Base-by-base conservation (phyloP, 37 sponge, comb jelly and placozoan genomes). In the Spongia lamella region DNA sequence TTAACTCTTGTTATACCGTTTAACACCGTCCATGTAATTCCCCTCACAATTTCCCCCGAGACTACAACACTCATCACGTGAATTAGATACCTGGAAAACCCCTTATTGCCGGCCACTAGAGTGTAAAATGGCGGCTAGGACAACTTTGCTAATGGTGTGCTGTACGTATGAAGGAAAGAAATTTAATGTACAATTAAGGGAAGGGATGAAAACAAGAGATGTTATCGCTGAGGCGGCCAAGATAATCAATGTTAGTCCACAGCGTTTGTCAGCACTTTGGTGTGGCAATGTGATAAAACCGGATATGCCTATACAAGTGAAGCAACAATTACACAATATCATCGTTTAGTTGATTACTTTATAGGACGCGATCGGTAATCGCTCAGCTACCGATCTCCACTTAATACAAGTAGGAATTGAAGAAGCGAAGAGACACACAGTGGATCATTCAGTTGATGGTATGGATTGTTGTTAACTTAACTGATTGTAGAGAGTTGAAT, bases 141-240 rank as follows among this genome's bases (percentile, higher is more conserved):
- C 47, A 43, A 43, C 5, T 9, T 9, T 43, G 47, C 47, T 13
- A 43, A 5, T 43, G 20, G 61, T 72, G n/a, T 20, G 43, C 38
- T 36, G 43, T 2, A 11, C 39, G 55, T 66, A 39, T 22, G 59
- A 67, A 32, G 59, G 59, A 6, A 67, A 21, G 29, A 36, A 58
- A 29, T 39, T 58, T 2, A 58, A 56, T 7, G 68, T 78, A 21
- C 36, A 66, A 15, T 38, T 78, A 7, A 56, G 68, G 20, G 39
- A 20, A 43, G 47, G 39, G n/a, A 54, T 78, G 30, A 78, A 78
- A 30, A 58, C 67, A 16, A 56, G 68, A 13, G n/a, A 37, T 14
- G 79, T 58, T 1, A 38, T 78, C 21, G 58, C 66, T 56, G 57
- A 78, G 55, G 79, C 79, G 7, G 79, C 79, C 7, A 68, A 78